Base-by-base conservation (phyloP, 2,113 vertebrate species). In the Electrona antarctica region DNA sequence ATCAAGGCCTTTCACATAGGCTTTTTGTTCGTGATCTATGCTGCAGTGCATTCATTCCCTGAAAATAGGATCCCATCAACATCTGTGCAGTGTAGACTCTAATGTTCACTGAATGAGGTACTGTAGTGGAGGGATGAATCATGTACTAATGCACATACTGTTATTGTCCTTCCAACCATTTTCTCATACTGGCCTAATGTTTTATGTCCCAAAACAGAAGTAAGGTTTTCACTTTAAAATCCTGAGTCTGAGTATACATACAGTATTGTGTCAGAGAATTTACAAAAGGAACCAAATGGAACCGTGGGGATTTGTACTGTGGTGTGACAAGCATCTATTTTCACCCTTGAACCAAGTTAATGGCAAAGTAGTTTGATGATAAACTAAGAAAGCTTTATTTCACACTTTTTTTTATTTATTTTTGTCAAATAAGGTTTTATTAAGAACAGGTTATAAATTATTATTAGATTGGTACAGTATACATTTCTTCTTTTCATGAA, bases 11-110 rank as follows among this genome's bases (percentile, higher is more conserved):
- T 85, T 78, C 75, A 76, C 67, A 67, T 63, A 69, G 74, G 79
- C 84, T 80, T 87, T 84, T 87, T 88, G 86, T 89, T 83, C 82
- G 79, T 86, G 89, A 89, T 91, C 63, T 83, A 88, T 88, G 86
- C 57, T 66, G 50, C 33, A 41, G 33, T 57, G 54, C 85, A 69
- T 87, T 90, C 84, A 80, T 71, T 78, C 77, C 64, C 67, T 54
- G 65, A 29, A 77, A 78, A 85, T 85, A 78, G 61, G 73, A 66
- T 85, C 77, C 71, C 51, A 78, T 67, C 55, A 66, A 71, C 58
- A 67, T 48, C 41, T 62, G 73, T 78, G 64, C 85, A 86, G 60
- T 84, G 28, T 61, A 58, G 60, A 63, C 45, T 71, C 64, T 82
- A 79, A 85, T 88, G 80, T 85, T 81, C 77, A 87, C 72, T 80